A percentile compares a stretch with the other conserved stretches of the same genome.
These are phyloP conservation scores for Gambelia wislizenii DNA, from an alignment of 2,797 vertebrate genomes.

Conservation along the genomic window DNA sequence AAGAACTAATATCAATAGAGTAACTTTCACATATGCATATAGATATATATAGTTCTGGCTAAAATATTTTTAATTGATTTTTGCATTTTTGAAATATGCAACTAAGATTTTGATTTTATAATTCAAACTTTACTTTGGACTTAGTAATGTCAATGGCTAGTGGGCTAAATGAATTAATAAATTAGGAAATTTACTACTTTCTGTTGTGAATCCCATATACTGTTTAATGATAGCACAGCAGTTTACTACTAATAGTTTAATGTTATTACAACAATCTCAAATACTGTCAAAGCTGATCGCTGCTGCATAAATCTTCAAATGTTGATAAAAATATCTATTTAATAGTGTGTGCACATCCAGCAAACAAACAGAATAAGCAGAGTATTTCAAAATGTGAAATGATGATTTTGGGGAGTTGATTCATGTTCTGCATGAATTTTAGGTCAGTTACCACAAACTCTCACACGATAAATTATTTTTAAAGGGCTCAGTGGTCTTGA, in stretches of 20 bases:
- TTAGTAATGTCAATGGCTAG: neutral
- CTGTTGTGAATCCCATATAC: neutral
- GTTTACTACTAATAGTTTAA: too few relatives aligned
- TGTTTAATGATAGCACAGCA: neutral
- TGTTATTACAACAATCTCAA: too few relatives aligned
- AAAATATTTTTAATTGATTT: too few relatives aligned
- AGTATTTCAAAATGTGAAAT: neutral
- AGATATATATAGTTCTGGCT: too few relatives aligned
- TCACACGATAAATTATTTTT: neutral
- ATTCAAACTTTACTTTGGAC: neutral
- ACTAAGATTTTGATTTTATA: neutral
- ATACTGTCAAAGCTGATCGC: neutral
- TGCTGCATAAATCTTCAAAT: neutral
- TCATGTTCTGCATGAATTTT: neutral
- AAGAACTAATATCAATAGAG: neutral
- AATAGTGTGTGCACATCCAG: neutral
- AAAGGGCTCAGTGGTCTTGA: neutral
- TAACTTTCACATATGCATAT: too few relatives aligned
- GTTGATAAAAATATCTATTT: neutral
- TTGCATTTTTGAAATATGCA: neutral
- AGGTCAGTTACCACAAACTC: neutral
- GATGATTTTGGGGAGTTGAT: neutral
- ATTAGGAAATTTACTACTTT: neutral
- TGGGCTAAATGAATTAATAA: neutral
- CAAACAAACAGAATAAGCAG: neutral